phyloP scores from a whole-genome alignment of 2,113 vertebrate species.

The Rhynchopsitta pachyrhyncha region DNA sequence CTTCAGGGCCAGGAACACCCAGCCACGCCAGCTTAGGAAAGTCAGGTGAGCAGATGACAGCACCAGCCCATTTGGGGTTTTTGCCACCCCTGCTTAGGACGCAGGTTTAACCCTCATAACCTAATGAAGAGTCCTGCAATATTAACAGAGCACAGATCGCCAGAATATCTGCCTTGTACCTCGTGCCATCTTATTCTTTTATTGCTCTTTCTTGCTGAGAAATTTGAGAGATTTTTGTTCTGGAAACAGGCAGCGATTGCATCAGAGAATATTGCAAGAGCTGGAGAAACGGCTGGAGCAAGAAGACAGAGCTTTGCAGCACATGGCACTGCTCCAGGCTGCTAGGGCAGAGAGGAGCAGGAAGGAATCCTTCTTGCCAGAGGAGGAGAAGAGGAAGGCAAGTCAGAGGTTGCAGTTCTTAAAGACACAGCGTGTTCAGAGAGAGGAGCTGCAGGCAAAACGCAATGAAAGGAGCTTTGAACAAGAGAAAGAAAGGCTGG shows the following conservation, averaged over 20 bases:
- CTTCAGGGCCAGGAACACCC: not conserved
- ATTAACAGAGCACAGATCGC: not conserved
- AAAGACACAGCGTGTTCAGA: not conserved
- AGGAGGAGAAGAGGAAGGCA: constrained; percentile 24
- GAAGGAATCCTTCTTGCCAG: not conserved
- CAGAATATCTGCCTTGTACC: not conserved
- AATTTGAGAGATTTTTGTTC: constrained; percentile 33
- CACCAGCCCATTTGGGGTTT: not conserved
- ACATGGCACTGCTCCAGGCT: constrained; percentile 24
- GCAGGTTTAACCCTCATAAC: not conserved
- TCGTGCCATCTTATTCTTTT: not conserved
- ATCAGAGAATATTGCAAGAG: constrained; percentile 37
- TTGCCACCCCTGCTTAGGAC: not conserved
- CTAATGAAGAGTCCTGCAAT: not conserved
- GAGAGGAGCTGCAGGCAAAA: constrained; percentile 16
- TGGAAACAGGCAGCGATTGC: constrained; percentile 40
- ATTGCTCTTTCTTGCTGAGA: not conserved
- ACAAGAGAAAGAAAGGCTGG: constrained; percentile 37
- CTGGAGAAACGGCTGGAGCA: constrained; percentile 58
- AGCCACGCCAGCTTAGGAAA: not conserved
- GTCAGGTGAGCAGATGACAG: not conserved
- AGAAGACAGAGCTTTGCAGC: constrained; percentile 7
- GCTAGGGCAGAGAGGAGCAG: constrained; percentile 40
- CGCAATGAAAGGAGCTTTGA: not conserved
- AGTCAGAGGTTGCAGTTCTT: constrained; percentile 45